Evolutionary conservation across 2,113 vertebrate genomes (phyloP).

Genomic region (Lasiurus borealis): DNA sequence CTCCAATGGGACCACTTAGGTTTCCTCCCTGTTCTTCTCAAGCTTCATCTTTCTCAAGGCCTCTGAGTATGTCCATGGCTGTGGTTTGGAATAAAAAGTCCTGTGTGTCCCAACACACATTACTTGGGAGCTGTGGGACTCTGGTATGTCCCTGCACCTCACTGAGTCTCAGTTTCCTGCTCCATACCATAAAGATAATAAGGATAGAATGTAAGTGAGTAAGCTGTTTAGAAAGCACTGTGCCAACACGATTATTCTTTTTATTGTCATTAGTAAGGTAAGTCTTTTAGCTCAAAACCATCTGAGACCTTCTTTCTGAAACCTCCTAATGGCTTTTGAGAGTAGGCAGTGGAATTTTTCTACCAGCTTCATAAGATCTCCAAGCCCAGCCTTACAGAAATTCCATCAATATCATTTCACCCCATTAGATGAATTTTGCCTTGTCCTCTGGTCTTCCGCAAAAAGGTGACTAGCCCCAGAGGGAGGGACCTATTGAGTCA

Average conservation of each 20-base stretch:
- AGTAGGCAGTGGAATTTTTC: conserved; percentile 16
- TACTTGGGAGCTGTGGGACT: neutral
- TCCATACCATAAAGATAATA: neutral
- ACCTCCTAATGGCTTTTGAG: neutral
- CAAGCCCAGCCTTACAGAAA: neutral
- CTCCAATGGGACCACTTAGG: neutral
- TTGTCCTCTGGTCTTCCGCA: neutral
- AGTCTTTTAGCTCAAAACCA: neutral
- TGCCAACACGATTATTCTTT: neutral
- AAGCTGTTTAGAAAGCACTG: neutral
- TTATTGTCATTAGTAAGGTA: neutral
- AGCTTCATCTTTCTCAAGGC: neutral
- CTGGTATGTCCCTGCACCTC: neutral
- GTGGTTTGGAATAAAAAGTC: neutral
- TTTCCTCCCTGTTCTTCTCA: neutral
- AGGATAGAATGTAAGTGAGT: neutral
- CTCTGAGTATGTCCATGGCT: neutral
- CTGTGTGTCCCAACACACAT: neutral
- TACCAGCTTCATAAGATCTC: neutral
- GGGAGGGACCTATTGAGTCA: neutral
- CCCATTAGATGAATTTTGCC: neutral
- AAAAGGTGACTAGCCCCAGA: neutral
- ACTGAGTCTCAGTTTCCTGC: neutral
- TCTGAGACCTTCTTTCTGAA: neutral
- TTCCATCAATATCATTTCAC: neutral